Base-by-base conservation (phyloP, 2,797 vertebrate species). In the Limnodromus scolopaceus region DNA sequence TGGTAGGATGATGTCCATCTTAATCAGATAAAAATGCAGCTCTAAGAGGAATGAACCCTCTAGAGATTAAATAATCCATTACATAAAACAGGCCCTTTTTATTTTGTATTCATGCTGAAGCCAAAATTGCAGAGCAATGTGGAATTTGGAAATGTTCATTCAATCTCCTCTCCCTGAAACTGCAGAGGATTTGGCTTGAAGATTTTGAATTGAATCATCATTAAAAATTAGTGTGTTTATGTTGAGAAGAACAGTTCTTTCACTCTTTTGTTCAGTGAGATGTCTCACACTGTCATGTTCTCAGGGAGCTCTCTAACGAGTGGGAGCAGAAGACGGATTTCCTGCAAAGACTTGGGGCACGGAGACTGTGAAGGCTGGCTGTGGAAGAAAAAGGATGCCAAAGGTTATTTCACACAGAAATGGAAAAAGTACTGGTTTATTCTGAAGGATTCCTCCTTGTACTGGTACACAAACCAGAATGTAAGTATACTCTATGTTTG, bases 351-450 rank as follows among this genome's bases (percentile, higher is more conserved):
- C 92, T 93, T 99, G 87, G 99, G 99, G 6, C 99, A 99, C 1
- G 99, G 99, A 1, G 99, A 99, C 89, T 99, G 99, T 27, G 98
- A 99, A 75, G 99, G 99, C 69, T 99, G 99, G 99, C 96, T 99
- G 57, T 99, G 99, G 99, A 99, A 99, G 97, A 99, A 99, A 83
- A 99, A 99, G 83, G 98, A 99, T 23, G 98, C 99, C 91, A 99
- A 98, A 98, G 98, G 99, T 55, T 99, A 99, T 96, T 99, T 99
- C 95, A 99, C 99, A 38, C 99, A 99, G 97, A 99, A 99, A 92
- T 99, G 99, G 99, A 99, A 99, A 94, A 99, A 99, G 93, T 99
- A 99, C 97, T 99, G 99, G 99, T 99, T 99, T 80, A 98, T 99
- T 89, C 98, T 99, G 93, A 99, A 99, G 95, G 98, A 99, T 89